Base-by-base conservation (phyloP, 2,888 invertebrate species). In the Oasisia sp. region DNA sequence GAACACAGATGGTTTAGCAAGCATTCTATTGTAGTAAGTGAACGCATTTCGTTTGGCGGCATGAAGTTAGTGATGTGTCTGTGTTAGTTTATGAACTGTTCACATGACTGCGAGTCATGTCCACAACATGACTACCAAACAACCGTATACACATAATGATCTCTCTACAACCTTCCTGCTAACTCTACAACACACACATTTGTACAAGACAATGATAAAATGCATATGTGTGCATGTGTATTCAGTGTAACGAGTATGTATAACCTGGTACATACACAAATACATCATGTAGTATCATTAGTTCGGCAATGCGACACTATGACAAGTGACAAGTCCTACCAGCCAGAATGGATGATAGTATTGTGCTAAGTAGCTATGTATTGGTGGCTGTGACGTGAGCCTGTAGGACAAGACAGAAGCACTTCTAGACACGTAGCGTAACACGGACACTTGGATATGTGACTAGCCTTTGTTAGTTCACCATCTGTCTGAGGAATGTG, bases 221-320 rank as follows among this genome's bases (percentile, higher is more conserved):
- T 45, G 74, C 19, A 14, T 92, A 91, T 91, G 91, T 38, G 32
- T 92, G 38, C 58, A 92, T 89, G 92, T 89, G 44, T 92, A 32
- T 50, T 91, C 50, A 89, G 19, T 90, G 89, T 90, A 56, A 38
- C 58, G 32, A 89, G 32, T 91, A 89, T 91, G 89, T 91, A 45
- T 44, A 91, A 89, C 32, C 89, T 89, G 32, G 50, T 58, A 91
- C 89, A 11, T 89, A 32, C 11, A 32, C 32, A 92, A 45, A 19
- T 44, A 74, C 74, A n/a, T 74, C 38, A 38, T 4, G 4, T 38
- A 38, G 38, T 38, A 38, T 38, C 38, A 38, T 38, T 38, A 38
- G 38, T 38, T 38, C 4, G 38, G 38, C 38, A 38, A 38, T 38
- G 38, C 38, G 38, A 92, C n/a, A 38, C 44, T 92, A 32, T 19